Evolutionary conservation across 2,888 invertebrate species (phyloP).

Genomic region (Noctua pronuba): DNA sequence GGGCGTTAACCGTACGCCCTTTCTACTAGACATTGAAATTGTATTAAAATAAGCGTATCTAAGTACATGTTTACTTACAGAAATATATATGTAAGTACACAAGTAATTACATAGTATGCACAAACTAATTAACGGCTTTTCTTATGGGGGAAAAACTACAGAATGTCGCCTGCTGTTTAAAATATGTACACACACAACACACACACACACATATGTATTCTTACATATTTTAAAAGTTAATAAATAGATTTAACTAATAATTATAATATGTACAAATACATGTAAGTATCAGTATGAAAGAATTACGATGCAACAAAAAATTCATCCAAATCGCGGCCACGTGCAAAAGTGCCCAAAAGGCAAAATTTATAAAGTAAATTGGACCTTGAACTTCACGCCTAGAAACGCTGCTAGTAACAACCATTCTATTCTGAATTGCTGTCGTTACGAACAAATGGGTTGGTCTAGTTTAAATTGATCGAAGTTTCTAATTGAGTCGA

Average conservation of each 20-base stretch:
- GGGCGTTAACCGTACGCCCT: neutral
- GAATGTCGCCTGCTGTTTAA: too few relatives aligned
- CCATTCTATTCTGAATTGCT: neutral
- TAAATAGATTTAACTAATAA: neutral
- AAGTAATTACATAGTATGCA: neutral
- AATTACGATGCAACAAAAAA: neutral
- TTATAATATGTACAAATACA: neutral
- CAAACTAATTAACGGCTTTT: neutral
- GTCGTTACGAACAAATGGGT: slow-evolving; percentile 13
- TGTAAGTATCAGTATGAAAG: neutral
- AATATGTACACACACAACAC: too few relatives aligned
- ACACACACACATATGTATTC: too few relatives aligned
- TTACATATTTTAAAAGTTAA: too few relatives aligned
- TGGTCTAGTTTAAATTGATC: slow-evolving; percentile 13
- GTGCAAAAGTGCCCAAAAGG: neutral
- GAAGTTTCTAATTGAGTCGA: slow-evolving; percentile 5
- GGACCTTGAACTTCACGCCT: slow-evolving; percentile 7
- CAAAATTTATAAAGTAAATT: neutral
- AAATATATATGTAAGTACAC: neutral
- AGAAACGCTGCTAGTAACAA: neutral
- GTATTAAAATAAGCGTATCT: neutral
- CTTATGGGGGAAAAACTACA: neutral
- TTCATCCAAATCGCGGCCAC: neutral
- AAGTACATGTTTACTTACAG: too few relatives aligned
- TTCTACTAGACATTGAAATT: neutral